A percentile compares a stretch with the other conserved stretches of the same genome.
phyloP scores from a whole-genome alignment of 2,797 vertebrate species.

The Megalops cyprinoides region DNA sequence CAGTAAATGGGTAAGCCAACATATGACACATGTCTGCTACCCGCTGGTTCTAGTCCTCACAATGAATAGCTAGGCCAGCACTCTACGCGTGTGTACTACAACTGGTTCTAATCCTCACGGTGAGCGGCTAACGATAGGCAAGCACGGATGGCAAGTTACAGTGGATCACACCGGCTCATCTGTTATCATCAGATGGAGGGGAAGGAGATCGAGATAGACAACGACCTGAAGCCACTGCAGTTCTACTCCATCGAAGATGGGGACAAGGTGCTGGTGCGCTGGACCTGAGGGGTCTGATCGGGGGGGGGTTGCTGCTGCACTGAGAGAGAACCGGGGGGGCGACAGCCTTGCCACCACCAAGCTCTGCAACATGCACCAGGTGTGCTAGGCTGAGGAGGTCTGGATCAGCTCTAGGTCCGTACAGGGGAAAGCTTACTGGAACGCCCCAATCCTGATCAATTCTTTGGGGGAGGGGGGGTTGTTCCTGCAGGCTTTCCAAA shows the following conservation, averaged over 20 bases:
- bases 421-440: not conserved
- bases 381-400: not conserved
- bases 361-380: not conserved
- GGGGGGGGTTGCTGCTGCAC: not conserved
- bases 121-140: no score
- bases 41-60: not conserved
- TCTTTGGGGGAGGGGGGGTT: not conserved
- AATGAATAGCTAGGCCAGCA: no score
- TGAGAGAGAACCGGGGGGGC: not conserved
- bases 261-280: conserved; percentile 86
- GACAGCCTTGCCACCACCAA: not conserved
- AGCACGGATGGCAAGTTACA: not conserved
- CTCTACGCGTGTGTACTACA: no score
- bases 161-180: not conserved
- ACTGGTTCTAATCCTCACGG: no score
- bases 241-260: conserved; percentile 91
- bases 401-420: not conserved
- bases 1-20: no score
- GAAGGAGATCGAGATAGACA: conserved; percentile 85
- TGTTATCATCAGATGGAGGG: conserved; percentile 75
- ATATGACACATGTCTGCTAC: not conserved
- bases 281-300: conserved; percentile 67
- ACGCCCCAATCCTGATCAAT: no score
- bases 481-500: not conserved
- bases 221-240: conserved; percentile 85